These are phyloP conservation scores for Chrysolina americana DNA, from an alignment of 2,888 invertebrate genomes.

Conservation along the genomic window DNA sequence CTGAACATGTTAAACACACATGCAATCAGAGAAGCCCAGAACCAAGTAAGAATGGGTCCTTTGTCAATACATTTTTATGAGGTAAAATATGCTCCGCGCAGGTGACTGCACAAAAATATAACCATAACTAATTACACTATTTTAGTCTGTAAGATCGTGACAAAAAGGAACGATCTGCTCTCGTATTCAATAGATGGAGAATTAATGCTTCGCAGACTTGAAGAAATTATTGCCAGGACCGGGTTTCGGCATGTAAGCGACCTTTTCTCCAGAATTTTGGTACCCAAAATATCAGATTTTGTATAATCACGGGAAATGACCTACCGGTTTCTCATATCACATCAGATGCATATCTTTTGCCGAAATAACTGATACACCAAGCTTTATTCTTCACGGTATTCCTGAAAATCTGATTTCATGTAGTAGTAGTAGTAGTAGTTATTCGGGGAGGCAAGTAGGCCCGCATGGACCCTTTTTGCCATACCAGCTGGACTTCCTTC, in stretches of 20 bases:
- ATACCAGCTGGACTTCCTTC: too few relatives aligned
- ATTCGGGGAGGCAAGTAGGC: too few relatives aligned
- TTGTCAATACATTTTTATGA: background rate
- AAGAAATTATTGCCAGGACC: background rate
- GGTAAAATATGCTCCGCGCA: background rate
- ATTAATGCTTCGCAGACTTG: background rate
- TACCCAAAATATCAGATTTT: too few relatives aligned
- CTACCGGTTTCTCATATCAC: too few relatives aligned
- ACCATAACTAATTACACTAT: background rate
- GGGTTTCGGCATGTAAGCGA: background rate
- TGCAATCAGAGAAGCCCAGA: background rate
- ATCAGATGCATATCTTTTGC: too few relatives aligned
- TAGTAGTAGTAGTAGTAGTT: too few relatives aligned
- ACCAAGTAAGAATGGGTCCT: background rate
- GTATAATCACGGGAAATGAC: too few relatives aligned
- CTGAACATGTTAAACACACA: conserved; percentile 17
- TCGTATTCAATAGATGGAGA: background rate
- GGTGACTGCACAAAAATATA: background rate
- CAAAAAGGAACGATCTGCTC: background rate
- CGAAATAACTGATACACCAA: too few relatives aligned
- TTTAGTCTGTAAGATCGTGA: background rate
- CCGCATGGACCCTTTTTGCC: too few relatives aligned
- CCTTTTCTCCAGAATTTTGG: background rate
- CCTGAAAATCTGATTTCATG: too few relatives aligned
- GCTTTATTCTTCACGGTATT: too few relatives aligned